Conservation (phyloP, 2,113 vertebrate species). For the Eolophus roseicapilla region DNA sequence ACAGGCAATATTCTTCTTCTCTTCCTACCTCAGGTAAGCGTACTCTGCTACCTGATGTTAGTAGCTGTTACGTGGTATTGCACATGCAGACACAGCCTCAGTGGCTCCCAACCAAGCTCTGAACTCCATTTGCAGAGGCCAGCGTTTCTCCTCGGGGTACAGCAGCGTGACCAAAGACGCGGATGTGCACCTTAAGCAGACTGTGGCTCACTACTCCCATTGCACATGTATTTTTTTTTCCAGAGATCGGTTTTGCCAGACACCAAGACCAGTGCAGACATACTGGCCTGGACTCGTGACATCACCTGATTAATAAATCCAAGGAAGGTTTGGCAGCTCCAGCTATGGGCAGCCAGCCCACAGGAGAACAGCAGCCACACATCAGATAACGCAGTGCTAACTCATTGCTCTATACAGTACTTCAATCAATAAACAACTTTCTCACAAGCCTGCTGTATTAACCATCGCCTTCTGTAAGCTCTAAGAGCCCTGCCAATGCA, state of each 20-base stretch:
- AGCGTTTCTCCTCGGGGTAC: not conserved
- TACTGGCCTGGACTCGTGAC: slow-evolving; percentile 1
- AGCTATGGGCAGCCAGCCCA: not conserved
- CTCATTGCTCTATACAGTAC: not conserved
- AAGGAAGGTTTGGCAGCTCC: slow-evolving; percentile 4
- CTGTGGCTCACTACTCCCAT: not conserved
- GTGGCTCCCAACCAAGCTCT: not conserved
- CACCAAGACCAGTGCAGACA: not conserved
- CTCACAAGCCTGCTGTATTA: not conserved
- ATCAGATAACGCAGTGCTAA: not conserved
- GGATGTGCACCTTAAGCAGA: accelerated
- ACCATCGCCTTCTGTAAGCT: not conserved
- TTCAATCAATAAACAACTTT: not conserved
- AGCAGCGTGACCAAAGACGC: accelerated
- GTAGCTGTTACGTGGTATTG: accelerated
- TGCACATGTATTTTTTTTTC: not conserved
- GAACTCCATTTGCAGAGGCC: not conserved
- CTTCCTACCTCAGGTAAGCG: not conserved
- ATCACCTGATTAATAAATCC: slow-evolving; percentile 42
- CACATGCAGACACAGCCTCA: not conserved
- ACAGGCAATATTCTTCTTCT: not conserved
- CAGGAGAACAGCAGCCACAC: not conserved
- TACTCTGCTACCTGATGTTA: not conserved
- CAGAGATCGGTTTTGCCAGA: not conserved
- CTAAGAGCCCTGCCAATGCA: not conserved